These are phyloP conservation scores for Paraplagusia blochii DNA, from an alignment of 2,113 vertebrate genomes.

Conservation along the genomic window DNA sequence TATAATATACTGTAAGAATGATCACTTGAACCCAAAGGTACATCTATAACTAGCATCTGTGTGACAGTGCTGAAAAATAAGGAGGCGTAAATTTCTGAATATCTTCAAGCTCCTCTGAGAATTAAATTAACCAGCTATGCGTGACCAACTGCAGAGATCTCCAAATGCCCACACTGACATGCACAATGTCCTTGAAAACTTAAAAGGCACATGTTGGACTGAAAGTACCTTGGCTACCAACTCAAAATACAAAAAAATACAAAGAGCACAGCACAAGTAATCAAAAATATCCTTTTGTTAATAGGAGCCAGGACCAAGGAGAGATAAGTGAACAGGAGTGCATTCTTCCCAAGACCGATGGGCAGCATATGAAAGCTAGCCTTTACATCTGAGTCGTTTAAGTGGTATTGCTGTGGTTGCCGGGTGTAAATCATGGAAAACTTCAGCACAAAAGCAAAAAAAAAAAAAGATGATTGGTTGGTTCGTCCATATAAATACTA, in stretches of 20 bases:
- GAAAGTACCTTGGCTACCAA: slow-evolving; percentile 46
- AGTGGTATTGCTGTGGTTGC: too few relatives aligned
- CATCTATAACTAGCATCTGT: slow-evolving; percentile 37
- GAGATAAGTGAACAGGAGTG: too few relatives aligned
- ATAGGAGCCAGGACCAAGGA: too few relatives aligned
- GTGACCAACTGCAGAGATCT: slow-evolving; percentile 57
- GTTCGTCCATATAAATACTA: too few relatives aligned
- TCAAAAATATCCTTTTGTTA: too few relatives aligned
- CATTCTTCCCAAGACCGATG: too few relatives aligned
- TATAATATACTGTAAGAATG: too few relatives aligned
- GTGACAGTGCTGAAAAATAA: slow-evolving; percentile 58
- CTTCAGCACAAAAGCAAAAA: too few relatives aligned
- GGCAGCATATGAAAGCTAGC: too few relatives aligned
- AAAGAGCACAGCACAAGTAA: background rate
- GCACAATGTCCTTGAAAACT: slow-evolving; percentile 59
- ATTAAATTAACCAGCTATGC: slow-evolving; percentile 55
- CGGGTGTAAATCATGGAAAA: too few relatives aligned
- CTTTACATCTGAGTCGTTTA: too few relatives aligned
- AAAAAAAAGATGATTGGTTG: too few relatives aligned
- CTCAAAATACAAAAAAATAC: slow-evolving; percentile 25
- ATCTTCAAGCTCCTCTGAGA: slow-evolving; percentile 48
- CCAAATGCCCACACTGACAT: slow-evolving; percentile 46
- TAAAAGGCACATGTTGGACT: slow-evolving; percentile 61
- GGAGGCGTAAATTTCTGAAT: slow-evolving; percentile 45
- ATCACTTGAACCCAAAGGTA: slow-evolving; percentile 32